Conservation (phyloP, 2,888 invertebrate species). For the Caenorhabditis sp. region DNA sequence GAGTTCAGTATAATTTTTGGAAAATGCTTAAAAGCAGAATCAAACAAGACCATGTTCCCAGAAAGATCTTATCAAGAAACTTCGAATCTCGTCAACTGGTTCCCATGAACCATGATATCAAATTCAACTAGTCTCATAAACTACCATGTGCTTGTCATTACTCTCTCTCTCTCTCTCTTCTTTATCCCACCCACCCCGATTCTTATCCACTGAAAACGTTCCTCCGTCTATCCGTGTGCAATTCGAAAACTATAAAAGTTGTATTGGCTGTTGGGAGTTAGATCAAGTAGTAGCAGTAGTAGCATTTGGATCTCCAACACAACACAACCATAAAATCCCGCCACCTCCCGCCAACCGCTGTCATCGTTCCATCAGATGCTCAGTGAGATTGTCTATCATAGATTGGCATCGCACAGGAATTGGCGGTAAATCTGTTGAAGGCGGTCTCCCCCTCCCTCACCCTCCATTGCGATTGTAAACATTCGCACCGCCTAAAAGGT, state of each 20-base stretch:
- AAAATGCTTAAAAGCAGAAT: no score
- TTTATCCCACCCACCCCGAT: not conserved
- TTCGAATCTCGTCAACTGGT: no score
- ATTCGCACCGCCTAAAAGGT: constrained; percentile 34
- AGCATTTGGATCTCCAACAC: constrained; percentile 39
- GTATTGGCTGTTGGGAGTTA: constrained; percentile 46
- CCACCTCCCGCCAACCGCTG: constrained; percentile 4
- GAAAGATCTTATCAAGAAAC: no score
- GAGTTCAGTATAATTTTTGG: no score
- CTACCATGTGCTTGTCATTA: constrained; percentile 21
- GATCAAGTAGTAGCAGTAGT: constrained; percentile 41
- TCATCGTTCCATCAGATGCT: constrained; percentile 33
- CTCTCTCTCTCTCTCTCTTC: not conserved
- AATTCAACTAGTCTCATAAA: constrained; percentile 5
- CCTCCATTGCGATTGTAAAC: constrained; percentile 50
- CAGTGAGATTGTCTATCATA: constrained; percentile 39
- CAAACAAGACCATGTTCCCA: no score
- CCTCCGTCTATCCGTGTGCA: constrained; percentile 17
- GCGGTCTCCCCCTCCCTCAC: constrained; percentile 3
- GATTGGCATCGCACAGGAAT: constrained; percentile 43
- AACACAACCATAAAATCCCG: constrained; percentile 52
- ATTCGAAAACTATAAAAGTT: constrained; percentile 43
- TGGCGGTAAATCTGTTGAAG: constrained; percentile 50
- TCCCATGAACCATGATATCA: constrained; percentile 4
- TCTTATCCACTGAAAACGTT: constrained; percentile 16